Conservation (phyloP, 1,140 invertebrate species). For the Zaprionus inermis region DNA sequence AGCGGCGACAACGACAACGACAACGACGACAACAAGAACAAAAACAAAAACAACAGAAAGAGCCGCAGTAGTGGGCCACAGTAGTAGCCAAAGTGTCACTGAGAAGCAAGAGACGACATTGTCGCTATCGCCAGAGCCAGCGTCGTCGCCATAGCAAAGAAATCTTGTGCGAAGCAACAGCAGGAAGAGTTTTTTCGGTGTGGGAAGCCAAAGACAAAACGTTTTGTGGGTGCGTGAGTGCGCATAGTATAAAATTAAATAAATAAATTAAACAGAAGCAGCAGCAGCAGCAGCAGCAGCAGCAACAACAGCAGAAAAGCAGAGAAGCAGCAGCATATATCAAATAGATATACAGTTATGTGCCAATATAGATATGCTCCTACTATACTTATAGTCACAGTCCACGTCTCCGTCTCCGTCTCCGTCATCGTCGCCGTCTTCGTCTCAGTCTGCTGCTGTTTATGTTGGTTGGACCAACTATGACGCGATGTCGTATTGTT, state of each 20-base stretch:
- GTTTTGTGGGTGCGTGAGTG: slow-evolving; percentile 74
- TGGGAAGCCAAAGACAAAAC: slow-evolving; percentile 49
- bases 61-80: slow-evolving; percentile 1
- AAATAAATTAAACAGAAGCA: slow-evolving; percentile 58
- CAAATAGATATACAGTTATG: slow-evolving; percentile 50
- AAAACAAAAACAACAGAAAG: slow-evolving; percentile 14
- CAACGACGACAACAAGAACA: slow-evolving; percentile 13
- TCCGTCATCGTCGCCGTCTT: not conserved
- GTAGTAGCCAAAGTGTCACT: slow-evolving; percentile 8
- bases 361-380: slow-evolving; percentile 61
- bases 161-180: slow-evolving; percentile 49
- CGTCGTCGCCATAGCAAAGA: slow-evolving; percentile 42
- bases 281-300: slow-evolving; percentile 30
- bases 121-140: slow-evolving; percentile 44
- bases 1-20: slow-evolving; percentile 1
- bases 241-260: slow-evolving; percentile 81
- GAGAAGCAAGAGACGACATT: slow-evolving; percentile 48
- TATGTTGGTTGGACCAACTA: slow-evolving; percentile 58
- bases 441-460: not conserved
- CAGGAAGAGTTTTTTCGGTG: slow-evolving; percentile 65
- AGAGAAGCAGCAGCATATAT: slow-evolving; percentile 39
- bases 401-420: not conserved
- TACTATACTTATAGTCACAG: slow-evolving; percentile 49
- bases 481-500: slow-evolving; percentile 32
- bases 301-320: slow-evolving; percentile 49